phyloP scores from a whole-genome alignment of 2,888 invertebrate genomes.

The Mesorhabditis spiculigera region DNA sequence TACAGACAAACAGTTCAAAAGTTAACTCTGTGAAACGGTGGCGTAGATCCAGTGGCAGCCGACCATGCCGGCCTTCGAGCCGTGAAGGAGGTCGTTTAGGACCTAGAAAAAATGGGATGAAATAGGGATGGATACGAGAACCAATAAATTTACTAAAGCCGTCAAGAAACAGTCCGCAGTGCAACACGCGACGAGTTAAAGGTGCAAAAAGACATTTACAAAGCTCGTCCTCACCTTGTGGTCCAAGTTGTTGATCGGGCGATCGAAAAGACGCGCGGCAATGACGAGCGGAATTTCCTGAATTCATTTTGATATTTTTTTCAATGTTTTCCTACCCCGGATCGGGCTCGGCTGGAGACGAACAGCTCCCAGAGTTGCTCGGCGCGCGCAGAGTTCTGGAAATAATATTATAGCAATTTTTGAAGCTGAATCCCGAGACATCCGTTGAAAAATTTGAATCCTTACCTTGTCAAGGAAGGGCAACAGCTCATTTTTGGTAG shows the following conservation, averaged over 20 bases:
- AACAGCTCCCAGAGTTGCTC: constrained; percentile 58
- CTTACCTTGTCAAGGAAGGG: constrained; percentile 54
- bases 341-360: constrained; percentile 52
- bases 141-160: not conserved
- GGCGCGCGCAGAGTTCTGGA: constrained; percentile 51
- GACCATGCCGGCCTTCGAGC: constrained; percentile 53
- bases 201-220: not conserved
- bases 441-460: not conserved
- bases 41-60: constrained; percentile 58
- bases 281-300: constrained; percentile 57
- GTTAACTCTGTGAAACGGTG: constrained; percentile 46
- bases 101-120: not conserved
- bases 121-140: not conserved
- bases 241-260: constrained; percentile 54
- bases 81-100: constrained; percentile 54
- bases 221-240: constrained; percentile 25
- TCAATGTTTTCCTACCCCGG: constrained; percentile 23
- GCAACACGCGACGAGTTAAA: not conserved
- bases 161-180: not conserved
- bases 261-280: constrained; percentile 54
- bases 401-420: not conserved
- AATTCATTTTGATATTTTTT: constrained; percentile 9
- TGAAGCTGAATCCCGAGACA: not conserved
- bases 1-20: too few relatives aligned
- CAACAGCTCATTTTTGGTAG: constrained; percentile 54